phyloP scores from a whole-genome alignment of 2,888 invertebrate species.

The Papilio gigon region DNA sequence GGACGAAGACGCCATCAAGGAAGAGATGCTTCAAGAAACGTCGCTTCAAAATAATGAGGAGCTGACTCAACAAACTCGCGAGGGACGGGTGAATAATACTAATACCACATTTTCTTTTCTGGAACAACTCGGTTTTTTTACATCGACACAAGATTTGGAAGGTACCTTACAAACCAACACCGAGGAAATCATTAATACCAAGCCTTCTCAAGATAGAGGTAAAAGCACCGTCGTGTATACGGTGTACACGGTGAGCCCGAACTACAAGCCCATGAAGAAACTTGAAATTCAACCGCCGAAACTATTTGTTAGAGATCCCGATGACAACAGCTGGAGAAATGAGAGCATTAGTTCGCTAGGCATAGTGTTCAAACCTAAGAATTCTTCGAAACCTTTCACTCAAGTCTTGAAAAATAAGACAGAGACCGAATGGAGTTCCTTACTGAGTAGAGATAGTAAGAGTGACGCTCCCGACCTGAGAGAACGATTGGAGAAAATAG shows the following conservation, averaged over 20 bases:
- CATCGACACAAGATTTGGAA: conserved; percentile 10
- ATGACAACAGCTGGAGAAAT: conserved; percentile 78
- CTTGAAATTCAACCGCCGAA: conserved; percentile 70
- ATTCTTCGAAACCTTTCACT: conserved; percentile 73
- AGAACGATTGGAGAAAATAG: conserved; percentile 70
- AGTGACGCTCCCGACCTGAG: conserved; percentile 65
- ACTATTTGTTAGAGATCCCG: conserved; percentile 68
- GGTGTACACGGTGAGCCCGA: conserved; percentile 66
- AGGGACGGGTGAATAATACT: conserved; percentile 31
- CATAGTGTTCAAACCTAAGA: conserved; percentile 77
- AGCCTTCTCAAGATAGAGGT: conserved; percentile 60
- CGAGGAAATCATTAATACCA: conserved; percentile 59
- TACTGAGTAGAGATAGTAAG: conserved; percentile 60
- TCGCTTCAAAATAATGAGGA: conserved; percentile 57
- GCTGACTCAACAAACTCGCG: conserved; percentile 51
- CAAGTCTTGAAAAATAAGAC: conserved; percentile 76
- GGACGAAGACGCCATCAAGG: conserved; percentile 68
- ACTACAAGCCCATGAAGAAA: conserved; percentile 74
- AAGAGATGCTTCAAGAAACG: conserved; percentile 67
- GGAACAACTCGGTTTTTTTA: background rate
- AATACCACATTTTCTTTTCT: conserved; percentile 20
- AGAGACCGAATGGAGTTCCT: conserved; percentile 64
- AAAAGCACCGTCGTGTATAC: conserved; percentile 60
- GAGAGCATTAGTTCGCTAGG: conserved; percentile 76
- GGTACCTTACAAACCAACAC: conserved; percentile 28